A percentile compares a stretch with the other conserved stretches of the same genome.
Evolutionary conservation across 2,888 invertebrate species (phyloP).

Genomic region (Cheilosia variabilis): DNA sequence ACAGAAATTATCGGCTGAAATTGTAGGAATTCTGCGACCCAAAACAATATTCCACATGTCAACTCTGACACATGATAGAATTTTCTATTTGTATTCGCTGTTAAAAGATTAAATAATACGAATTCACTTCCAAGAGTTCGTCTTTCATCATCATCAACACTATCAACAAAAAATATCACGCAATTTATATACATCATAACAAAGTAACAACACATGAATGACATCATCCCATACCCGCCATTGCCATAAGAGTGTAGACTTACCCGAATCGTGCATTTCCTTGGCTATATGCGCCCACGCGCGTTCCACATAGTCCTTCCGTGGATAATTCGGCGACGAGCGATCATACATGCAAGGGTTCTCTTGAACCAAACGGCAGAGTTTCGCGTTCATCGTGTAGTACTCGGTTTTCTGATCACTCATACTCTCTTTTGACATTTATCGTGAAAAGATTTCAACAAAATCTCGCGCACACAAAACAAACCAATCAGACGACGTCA

Average conservation of each 20-base stretch:
- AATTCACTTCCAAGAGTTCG: not conserved
- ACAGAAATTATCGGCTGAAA: too few relatives aligned
- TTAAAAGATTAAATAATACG: not conserved
- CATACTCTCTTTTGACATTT: conserved; percentile 49
- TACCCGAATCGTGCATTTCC: conserved; percentile 78
- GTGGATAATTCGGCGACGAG: conserved; percentile 79
- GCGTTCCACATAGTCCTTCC: conserved; percentile 79
- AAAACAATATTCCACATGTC: too few relatives aligned
- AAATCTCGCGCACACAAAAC: conserved; percentile 14
- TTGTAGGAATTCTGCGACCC: too few relatives aligned
- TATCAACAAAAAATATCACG: conserved; percentile 3
- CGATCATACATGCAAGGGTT: conserved; percentile 82
- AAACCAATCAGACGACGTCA: conserved; percentile 48
- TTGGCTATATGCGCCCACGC: conserved; percentile 81
- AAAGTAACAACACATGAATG: not conserved
- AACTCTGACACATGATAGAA: too few relatives aligned
- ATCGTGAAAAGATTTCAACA: not conserved
- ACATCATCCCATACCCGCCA: not conserved
- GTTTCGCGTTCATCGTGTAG: conserved; percentile 79
- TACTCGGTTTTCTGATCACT: conserved; percentile 78
- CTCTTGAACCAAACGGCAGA: conserved; percentile 80
- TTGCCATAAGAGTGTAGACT: conserved; percentile 31
- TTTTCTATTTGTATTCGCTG: too few relatives aligned
- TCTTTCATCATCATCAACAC: not conserved
- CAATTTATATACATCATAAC: not conserved